phyloP scores from a whole-genome alignment of 2,888 invertebrate species.

The Ferrisia virgata region DNA sequence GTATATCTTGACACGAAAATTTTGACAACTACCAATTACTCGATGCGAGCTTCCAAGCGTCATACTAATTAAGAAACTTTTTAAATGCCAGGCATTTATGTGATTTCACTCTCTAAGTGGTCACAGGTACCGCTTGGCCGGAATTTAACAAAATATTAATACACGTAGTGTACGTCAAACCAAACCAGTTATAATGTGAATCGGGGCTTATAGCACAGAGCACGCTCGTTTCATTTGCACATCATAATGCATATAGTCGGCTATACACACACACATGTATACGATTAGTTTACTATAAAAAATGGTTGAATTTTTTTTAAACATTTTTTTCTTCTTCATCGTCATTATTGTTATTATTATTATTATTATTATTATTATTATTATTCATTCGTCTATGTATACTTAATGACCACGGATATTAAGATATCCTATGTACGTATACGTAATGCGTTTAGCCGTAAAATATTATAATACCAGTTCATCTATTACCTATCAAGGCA shows the following conservation, averaged over 20 bases:
- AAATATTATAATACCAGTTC: not conserved
- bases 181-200: constrained; percentile 5
- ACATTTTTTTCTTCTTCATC: not conserved
- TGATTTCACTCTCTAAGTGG: not conserved
- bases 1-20: not conserved
- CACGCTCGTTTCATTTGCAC: not conserved
- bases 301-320: too few species aligned
- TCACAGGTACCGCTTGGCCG: not conserved
- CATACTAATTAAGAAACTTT: constrained; percentile 1
- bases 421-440: not conserved
- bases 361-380: not conserved
- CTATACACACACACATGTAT: not conserved
- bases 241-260: too few species aligned
- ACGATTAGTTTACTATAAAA: too few species aligned
- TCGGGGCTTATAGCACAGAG: not conserved
- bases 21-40: constrained; percentile 1
- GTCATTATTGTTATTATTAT: too few species aligned
- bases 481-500: constrained; percentile 10
- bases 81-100: not conserved
- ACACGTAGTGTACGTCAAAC: too few species aligned
- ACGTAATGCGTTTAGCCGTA: not conserved
- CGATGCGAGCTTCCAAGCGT: not conserved
- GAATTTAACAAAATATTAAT: constrained; percentile 9
- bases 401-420: not conserved
- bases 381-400: not conserved